Evolutionary conservation across 2,113 vertebrate genomes (phyloP), one percentile per base, ranked within the genome.

Genomic region (Ceyx melanurus): DNA sequence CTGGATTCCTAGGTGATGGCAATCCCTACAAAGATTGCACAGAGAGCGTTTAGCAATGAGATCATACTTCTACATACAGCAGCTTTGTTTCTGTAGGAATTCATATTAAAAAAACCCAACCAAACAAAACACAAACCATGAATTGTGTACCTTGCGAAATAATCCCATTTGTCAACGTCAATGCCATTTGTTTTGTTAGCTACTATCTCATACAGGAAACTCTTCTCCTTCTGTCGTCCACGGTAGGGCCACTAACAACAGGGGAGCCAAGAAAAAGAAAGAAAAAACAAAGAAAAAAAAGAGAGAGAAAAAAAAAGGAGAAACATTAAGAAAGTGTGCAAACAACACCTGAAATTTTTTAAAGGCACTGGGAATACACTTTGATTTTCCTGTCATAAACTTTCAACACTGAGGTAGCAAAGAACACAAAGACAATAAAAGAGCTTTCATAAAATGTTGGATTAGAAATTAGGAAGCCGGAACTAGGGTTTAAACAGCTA

Each of bases 101-200:
- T 88, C 4, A 5, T 33, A 76, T 37, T 37, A 37, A 37, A 37
- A 37, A 37, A 37, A 37, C 10, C 37, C 37, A 37, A 11, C 37
- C 37, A 37, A 37, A 68, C 4, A 78, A 40, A 61, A 71, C 6
- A 9, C 22, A 58, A 76, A 3, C 2, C 0, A 0, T 45, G 86
- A 83, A 11, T 51, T 77, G n/a, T 80, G 15, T 95, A 99, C 99
- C 99, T 99, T 84, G 99, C 98, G 97, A 99, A 99, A 92, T 99
- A 99, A 96, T 99, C 99, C 99, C 99, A 99, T 77, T 99, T 99
- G 97, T 99, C 99, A 89, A 99, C 99, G 13, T 99, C 99, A 13
- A 99, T 99, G 65, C 99, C 99, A 21, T 97, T 99, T 86, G 90
- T 97, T 94, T 99, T 99, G 96, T 99, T 99, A 50, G 99, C 98